Conservation (phyloP, 2,113 vertebrate genomes). For the Tapirus terrestris region DNA sequence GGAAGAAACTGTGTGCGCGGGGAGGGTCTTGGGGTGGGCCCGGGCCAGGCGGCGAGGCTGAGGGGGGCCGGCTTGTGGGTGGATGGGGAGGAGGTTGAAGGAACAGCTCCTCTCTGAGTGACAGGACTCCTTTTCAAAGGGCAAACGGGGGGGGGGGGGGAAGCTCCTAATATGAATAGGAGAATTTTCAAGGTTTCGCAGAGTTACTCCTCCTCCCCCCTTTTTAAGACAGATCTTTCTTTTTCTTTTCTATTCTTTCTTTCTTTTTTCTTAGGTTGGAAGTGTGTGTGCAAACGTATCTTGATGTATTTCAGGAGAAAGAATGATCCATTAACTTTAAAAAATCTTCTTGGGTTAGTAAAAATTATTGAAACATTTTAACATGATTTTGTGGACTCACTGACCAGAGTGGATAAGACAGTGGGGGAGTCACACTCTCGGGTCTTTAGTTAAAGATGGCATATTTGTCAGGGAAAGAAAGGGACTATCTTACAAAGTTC, state of each 20-base stretch:
- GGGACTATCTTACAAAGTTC: slow-evolving; percentile 85
- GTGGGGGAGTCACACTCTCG: slow-evolving; percentile 85
- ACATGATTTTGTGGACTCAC: slow-evolving; percentile 84
- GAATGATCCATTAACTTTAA: background rate
- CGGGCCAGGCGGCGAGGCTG: slow-evolving; percentile 56
- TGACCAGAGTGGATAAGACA: slow-evolving; percentile 87
- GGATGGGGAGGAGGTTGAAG: slow-evolving; percentile 76
- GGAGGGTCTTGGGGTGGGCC: slow-evolving; percentile 70
- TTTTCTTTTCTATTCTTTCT: background rate
- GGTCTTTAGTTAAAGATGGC: slow-evolving; percentile 78
- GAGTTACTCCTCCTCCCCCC: slow-evolving; percentile 32
- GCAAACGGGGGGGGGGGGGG: slow-evolving; percentile 76
- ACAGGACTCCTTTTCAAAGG: slow-evolving; percentile 91
- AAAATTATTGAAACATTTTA: slow-evolving; percentile 67
- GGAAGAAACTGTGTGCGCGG: slow-evolving; percentile 75
- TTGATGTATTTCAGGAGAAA: slow-evolving; percentile 38
- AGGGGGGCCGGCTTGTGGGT: slow-evolving; percentile 53
- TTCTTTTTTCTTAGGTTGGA: background rate
- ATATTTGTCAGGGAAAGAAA: slow-evolving; percentile 77
- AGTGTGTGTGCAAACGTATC: background rate
- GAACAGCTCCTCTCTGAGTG: slow-evolving; percentile 88
- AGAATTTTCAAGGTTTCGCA: slow-evolving; percentile 81
- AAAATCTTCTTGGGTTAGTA: background rate
- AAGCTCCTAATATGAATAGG: slow-evolving; percentile 85
- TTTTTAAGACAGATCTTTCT: background rate